These are phyloP conservation scores for Deilephila porcellus DNA, from an alignment of 2,888 invertebrate species.

Conservation along the genomic window DNA sequence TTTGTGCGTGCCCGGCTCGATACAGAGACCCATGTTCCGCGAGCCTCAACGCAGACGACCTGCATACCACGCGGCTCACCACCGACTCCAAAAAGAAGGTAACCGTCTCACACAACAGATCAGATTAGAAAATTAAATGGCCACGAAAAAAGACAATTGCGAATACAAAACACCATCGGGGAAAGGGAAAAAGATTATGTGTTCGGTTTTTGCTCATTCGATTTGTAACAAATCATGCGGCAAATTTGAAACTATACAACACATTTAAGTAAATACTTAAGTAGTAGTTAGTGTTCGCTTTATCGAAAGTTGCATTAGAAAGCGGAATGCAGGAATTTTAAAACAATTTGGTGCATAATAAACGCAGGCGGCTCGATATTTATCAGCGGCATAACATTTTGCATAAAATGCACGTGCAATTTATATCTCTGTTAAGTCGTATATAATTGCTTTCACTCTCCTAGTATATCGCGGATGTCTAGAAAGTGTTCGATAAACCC, in stretches of 20 bases:
- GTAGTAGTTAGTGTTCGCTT: background rate
- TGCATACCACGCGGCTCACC: constrained; percentile 95
- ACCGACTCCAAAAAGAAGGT: constrained; percentile 94
- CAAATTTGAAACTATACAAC: background rate
- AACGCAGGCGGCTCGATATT: background rate
- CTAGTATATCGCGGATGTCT: constrained; percentile 34
- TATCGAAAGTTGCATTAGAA: constrained; percentile 14
- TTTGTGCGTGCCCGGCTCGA: constrained; percentile 95
- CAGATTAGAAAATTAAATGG: constrained; percentile 5
- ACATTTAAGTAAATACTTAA: background rate
- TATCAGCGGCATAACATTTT: constrained; percentile 17
- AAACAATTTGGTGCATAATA: constrained; percentile 18
- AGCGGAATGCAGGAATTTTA: constrained; percentile 1
- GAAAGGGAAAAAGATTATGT: background rate
- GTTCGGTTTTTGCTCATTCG: background rate
- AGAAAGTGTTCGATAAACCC: constrained; percentile 37
- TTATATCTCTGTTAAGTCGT: constrained; percentile 13
- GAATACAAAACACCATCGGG: background rate
- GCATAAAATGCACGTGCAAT: background rate
- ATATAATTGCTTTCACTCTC: constrained; percentile 29
- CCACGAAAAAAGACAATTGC: background rate
- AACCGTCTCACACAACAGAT: constrained; percentile 40
- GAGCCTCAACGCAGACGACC: constrained; percentile 94
- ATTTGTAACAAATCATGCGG: background rate
- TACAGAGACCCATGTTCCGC: constrained; percentile 96